phyloP scores from a whole-genome alignment of 1,140 invertebrate genomes.

The Zaprionus kolodkinae region DNA sequence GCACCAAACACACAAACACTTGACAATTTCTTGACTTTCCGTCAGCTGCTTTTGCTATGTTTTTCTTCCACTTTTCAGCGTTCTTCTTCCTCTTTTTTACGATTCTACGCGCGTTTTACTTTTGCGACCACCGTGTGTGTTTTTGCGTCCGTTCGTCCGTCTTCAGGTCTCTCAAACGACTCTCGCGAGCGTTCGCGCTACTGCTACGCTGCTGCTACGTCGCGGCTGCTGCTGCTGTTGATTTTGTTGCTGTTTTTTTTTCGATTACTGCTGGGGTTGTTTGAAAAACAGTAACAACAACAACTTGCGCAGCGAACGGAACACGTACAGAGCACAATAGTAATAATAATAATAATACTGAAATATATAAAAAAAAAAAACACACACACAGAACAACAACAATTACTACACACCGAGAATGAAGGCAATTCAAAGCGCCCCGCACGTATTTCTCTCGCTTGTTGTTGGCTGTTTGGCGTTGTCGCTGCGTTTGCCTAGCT shows the following conservation, averaged over 20 bases:
- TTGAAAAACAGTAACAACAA: conserved; percentile 30
- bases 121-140: conserved; percentile 38
- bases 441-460: conserved; percentile 59
- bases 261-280: conserved; percentile 35
- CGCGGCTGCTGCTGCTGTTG: conserved; percentile 18
- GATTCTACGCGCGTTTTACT: conserved; percentile 68
- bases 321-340: conserved; percentile 4
- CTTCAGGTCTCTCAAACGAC: conserved; percentile 19
- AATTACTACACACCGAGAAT: conserved; percentile 10
- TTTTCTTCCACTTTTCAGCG: conserved; percentile 18
- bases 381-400: conserved; percentile 10
- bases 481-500: conserved; percentile 66
- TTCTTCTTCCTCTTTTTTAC: conserved; percentile 40
- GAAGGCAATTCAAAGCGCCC: conserved; percentile 42
- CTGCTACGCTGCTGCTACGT: conserved; percentile 10
- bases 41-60: conserved; percentile 31
- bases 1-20: conserved; percentile 40
- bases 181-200: conserved; percentile 34
- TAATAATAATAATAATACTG: conserved; percentile 8
- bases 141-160: conserved; percentile 18
- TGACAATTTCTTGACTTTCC: conserved; percentile 34
- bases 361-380: neutral
- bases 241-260: conserved; percentile 6
- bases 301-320: conserved; percentile 12
- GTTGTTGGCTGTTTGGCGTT: conserved; percentile 62